Percentiles rank a stretch among this genome's conserved stretches.
phyloP scores from a whole-genome alignment of 2,797 vertebrate species.

The Acrossocheilus fasciatus region DNA sequence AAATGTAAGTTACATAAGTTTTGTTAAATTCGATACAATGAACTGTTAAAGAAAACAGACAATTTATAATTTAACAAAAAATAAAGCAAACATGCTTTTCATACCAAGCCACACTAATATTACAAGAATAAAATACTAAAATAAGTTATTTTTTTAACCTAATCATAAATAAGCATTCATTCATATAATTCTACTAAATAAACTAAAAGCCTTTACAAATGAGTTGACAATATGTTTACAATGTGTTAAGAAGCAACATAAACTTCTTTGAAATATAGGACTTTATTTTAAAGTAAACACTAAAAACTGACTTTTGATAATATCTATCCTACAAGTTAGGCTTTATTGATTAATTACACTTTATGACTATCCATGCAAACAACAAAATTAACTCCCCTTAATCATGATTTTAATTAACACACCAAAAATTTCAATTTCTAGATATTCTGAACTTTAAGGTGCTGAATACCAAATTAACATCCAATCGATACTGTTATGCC shows the following conservation, averaged over 20 bases:
- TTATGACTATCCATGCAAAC: conserved; percentile 25
- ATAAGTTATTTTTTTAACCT: background rate
- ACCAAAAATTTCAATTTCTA: background rate
- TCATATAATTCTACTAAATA: conserved; percentile 3
- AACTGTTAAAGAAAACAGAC: background rate
- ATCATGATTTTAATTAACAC: background rate
- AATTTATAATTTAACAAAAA: conserved; percentile 3
- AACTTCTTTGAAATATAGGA: background rate
- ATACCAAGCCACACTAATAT: background rate
- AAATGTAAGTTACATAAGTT: background rate
- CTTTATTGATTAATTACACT: background rate
- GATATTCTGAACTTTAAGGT: background rate
- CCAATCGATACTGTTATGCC: background rate
- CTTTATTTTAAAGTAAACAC: conserved; percentile 2
- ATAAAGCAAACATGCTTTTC: conserved; percentile 2
- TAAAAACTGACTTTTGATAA: conserved; percentile 6
- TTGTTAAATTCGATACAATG: background rate
- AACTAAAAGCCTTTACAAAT: background rate
- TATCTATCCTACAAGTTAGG: background rate
- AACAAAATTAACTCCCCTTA: background rate
- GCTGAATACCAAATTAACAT: background rate
- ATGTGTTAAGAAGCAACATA: background rate
- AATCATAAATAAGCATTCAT: background rate
- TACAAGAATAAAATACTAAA: background rate
- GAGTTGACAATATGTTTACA: background rate